Evolutionary conservation across 2,113 vertebrate species (phyloP).

Genomic region (Vimba vimba): DNA sequence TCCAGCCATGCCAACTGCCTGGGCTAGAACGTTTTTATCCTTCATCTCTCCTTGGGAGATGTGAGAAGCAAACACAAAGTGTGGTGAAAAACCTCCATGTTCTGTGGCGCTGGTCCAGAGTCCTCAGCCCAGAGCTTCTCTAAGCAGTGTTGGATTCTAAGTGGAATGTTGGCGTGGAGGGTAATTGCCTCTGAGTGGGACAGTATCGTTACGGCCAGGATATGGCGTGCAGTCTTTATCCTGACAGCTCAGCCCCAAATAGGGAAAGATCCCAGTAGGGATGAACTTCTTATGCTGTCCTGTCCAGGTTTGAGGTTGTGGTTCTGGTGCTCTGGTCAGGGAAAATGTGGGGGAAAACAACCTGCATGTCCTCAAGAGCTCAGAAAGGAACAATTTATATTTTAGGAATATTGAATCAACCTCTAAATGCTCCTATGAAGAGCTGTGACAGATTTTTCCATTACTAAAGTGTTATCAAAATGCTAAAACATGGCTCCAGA

Average conservation of each 20-base stretch:
- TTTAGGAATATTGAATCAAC: not conserved
- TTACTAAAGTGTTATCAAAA: constrained; percentile 12
- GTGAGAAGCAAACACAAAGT: constrained; percentile 40
- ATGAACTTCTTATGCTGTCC: constrained; percentile 18
- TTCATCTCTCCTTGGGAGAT: constrained; percentile 20
- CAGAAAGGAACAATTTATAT: not conserved
- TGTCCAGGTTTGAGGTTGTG: constrained; percentile 42
- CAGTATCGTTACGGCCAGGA: not conserved
- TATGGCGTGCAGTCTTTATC: constrained; percentile 43
- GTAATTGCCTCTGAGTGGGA: constrained; percentile 39
- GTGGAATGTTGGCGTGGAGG: constrained; percentile 36
- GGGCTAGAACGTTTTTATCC: not conserved
- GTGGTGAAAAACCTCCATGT: constrained; percentile 32
- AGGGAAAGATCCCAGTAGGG: constrained; percentile 11
- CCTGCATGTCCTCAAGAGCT: not conserved
- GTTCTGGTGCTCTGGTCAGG: constrained; percentile 32
- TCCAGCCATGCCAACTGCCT: not conserved
- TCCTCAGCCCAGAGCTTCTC: not conserved
- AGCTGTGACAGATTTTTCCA: not conserved
- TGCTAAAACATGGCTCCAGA: not conserved
- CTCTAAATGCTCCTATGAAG: not conserved
- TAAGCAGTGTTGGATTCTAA: constrained; percentile 43
- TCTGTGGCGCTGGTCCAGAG: constrained; percentile 29
- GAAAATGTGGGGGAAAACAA: constrained; percentile 20
- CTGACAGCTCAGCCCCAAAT: constrained; percentile 25